phyloP scores from a whole-genome alignment of 2,888 invertebrate genomes.

The Aphelenchoides bicaudatus region DNA sequence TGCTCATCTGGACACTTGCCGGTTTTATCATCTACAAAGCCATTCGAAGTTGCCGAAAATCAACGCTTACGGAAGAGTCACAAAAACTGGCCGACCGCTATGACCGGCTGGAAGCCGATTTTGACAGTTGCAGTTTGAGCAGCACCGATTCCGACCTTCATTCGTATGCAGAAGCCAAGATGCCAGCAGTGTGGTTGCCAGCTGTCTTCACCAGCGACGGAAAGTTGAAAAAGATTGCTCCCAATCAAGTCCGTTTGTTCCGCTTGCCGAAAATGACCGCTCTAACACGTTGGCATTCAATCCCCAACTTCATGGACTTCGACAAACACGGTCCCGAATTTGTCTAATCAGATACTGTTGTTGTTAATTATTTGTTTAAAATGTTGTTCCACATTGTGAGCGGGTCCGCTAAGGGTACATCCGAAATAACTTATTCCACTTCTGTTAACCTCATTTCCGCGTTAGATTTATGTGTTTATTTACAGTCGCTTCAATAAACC shows the following conservation, averaged over 20 bases:
- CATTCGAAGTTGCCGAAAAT: not conserved
- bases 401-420: too few relatives aligned
- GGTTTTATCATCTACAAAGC: slow-evolving; percentile 14
- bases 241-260: not conserved
- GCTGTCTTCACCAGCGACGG: slow-evolving; percentile 3
- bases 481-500: too few relatives aligned
- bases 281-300: slow-evolving; percentile 16
- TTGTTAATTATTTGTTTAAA: too few relatives aligned
- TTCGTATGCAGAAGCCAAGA: not conserved
- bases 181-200: too few relatives aligned
- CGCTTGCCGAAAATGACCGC: not conserved
- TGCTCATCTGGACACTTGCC: slow-evolving; percentile 14
- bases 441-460: too few relatives aligned
- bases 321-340: too few relatives aligned
- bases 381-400: too few relatives aligned
- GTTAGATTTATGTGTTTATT: too few relatives aligned
- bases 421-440: too few relatives aligned
- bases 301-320: not conserved
- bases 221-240: not conserved
- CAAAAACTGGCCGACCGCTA: not conserved
- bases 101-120: not conserved
- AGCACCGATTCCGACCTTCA: not conserved
- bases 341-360: too few relatives aligned
- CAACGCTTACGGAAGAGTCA: not conserved
- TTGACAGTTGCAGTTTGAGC: not conserved